phyloP scores from a whole-genome alignment of 2,797 vertebrate species.

The Rhinella marina region DNA sequence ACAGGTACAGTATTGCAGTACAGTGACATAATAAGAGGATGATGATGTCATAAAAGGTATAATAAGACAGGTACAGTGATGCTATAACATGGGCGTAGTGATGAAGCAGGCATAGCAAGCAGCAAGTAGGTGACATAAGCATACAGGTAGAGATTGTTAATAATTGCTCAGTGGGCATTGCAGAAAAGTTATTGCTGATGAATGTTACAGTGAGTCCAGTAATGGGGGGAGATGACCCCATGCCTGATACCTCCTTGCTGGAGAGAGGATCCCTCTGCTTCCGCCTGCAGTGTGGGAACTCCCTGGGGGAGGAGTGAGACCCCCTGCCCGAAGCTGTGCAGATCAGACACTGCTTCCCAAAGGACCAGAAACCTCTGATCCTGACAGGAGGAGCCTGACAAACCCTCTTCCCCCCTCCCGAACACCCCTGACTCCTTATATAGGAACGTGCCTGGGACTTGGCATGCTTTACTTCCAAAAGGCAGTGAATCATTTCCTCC shows the following conservation, averaged over 20 bases:
- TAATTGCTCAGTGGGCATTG: neutral
- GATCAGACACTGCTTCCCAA: slow-evolving; percentile 58
- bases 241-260: slow-evolving; percentile 60
- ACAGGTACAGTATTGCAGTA: neutral
- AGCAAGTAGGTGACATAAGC: neutral
- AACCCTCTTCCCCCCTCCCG: slow-evolving; percentile 63
- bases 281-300: slow-evolving; percentile 54
- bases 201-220: slow-evolving; percentile 28
- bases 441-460: slow-evolving; percentile 64
- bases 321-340: slow-evolving; percentile 54
- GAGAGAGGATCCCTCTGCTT: slow-evolving; percentile 58
- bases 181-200: slow-evolving; percentile 4
- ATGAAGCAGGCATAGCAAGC: slow-evolving; percentile 10
- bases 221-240: slow-evolving; percentile 51
- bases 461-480: slow-evolving; percentile 63
- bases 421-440: slow-evolving; percentile 65
- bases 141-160: slow-evolving; percentile 7
- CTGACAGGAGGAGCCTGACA: slow-evolving; percentile 57
- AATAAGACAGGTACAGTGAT: neutral
- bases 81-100: neutral
- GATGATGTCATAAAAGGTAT: neutral
- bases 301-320: slow-evolving; percentile 60
- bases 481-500: slow-evolving; percentile 56
- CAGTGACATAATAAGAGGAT: neutral
- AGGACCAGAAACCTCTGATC: slow-evolving; percentile 57